Percentiles rank a stretch among this genome's conserved stretches.
Evolutionary conservation across 2,113 vertebrate genomes (phyloP).

Genomic region (Rafetus swinhoei): DNA sequence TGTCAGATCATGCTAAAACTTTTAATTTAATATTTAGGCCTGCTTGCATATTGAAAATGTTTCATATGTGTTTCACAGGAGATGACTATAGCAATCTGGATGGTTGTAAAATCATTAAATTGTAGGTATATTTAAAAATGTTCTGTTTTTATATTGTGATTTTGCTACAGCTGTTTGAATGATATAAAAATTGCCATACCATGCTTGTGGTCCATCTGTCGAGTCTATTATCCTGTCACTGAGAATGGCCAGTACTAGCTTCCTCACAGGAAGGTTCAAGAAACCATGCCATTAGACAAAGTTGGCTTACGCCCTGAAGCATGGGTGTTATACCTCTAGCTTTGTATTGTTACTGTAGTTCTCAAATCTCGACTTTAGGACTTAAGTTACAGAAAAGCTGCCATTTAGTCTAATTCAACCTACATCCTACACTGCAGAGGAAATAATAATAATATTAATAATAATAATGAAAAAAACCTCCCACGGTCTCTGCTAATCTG

Average conservation of each 20-base stretch:
- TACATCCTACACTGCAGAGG: background rate
- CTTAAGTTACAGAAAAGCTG: background rate
- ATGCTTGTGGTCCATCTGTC: background rate
- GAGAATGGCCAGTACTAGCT: background rate
- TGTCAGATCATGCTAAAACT: constrained; percentile 73
- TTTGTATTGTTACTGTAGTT: background rate
- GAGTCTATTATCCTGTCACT: background rate
- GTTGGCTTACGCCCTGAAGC: background rate
- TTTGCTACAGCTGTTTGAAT: background rate
- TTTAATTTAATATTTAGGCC: constrained; percentile 64
- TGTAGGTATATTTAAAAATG: background rate
- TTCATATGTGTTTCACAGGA: constrained; percentile 3
- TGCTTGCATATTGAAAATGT: constrained; percentile 57
- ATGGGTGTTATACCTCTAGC: fast-evolving
- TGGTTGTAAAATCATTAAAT: constrained; percentile 39
- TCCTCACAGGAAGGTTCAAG: fast-evolving
- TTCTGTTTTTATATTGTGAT: background rate
- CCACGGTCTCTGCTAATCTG: background rate
- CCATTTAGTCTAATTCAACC: background rate
- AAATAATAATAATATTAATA: background rate
- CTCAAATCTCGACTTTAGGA: background rate
- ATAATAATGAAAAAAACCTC: background rate
- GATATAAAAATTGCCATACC: background rate
- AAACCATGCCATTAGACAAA: background rate
- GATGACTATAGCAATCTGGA: background rate